Evolutionary conservation across 2,113 vertebrate species (phyloP), one percentile per base, ranked within the genome.

Genomic region (Oenanthe melanoleuca): DNA sequence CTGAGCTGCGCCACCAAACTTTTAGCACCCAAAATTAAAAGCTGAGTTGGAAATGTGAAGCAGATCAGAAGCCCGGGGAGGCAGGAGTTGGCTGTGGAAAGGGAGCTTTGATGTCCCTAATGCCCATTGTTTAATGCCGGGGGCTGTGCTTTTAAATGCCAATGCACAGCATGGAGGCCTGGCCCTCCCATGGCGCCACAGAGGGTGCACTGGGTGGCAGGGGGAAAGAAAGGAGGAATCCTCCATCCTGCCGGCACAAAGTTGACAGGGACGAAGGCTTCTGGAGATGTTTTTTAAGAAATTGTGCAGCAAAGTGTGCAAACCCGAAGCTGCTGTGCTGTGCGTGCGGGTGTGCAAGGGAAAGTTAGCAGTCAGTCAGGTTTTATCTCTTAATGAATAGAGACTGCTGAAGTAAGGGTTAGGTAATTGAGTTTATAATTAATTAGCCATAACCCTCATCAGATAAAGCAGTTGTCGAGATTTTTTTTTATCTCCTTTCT

Each of bases 361-460:
- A 96, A 97, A 98, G 97, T 97, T 98, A 97, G 97, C 98, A 94
- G 97, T 96, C 96, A 97, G 97, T 98, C 98, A 98, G 97, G 98
- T 98, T 98, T 98, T 98, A 98, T 98, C 98, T 98, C 91, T 98
- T 99, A 99, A 99, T 99, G 98, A 99, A 98, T 98, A 98, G 97
- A 98, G 99, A 98, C 98, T 98, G 98, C 98, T 99, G 98, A 98
- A 99, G 99, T 99, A 98, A 98, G 98, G 98, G 98, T 99, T 98
- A 98, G 98, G 98, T 99, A 99, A 99, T 99, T 99, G 99, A 99
- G 98, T 99, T 99, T 99, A 98, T 99, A 99, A 99, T 99, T 99
- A 99, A 99, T 99, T 99, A 99, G 98, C 98, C 98, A 98, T 98
- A 98, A 99, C 98, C 98, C 98, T 99, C 98, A 98, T 98, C 98